A percentile compares a stretch with the other conserved stretches of the same genome.
Conservation (phyloP, 2,113 vertebrate genomes). For the Forbesichthys papilliferus region DNA sequence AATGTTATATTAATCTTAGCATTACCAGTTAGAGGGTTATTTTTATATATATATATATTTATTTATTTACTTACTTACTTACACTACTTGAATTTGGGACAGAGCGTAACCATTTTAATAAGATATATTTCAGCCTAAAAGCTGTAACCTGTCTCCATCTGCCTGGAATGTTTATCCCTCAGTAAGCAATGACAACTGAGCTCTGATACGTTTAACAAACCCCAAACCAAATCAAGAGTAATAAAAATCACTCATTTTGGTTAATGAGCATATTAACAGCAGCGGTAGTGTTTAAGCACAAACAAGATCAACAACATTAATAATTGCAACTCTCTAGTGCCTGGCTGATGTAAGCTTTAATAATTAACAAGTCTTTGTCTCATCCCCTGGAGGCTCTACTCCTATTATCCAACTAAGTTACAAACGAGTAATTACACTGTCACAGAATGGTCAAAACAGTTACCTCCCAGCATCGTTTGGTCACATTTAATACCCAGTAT, state of each 20-base stretch:
- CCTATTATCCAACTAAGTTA: slow-evolving; percentile 81
- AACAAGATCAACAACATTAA: slow-evolving; percentile 84
- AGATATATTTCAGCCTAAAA: slow-evolving; percentile 10
- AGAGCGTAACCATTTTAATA: slow-evolving; percentile 6
- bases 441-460: slow-evolving; percentile 78
- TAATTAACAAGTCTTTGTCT: slow-evolving; percentile 84
- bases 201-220: slow-evolving; percentile 74
- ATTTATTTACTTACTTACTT: neutral
- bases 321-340: slow-evolving; percentile 81
- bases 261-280: slow-evolving; percentile 85
- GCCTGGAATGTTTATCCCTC: slow-evolving; percentile 52
- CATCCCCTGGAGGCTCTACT: slow-evolving; percentile 75
- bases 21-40: neutral
- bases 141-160: slow-evolving; percentile 44
- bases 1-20: neutral
- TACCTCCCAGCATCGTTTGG: slow-evolving; percentile 59
- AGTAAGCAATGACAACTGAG: slow-evolving; percentile 68
- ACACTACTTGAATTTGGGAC: neutral
- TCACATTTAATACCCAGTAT: slow-evolving; percentile 64
- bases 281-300: slow-evolving; percentile 82
- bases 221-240: slow-evolving; percentile 80
- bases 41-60: neutral
- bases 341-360: slow-evolving; percentile 84
- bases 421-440: slow-evolving; percentile 80
- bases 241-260: slow-evolving; percentile 83